Evolutionary conservation across 2,797 vertebrate genomes (phyloP).

Genomic region (Artibeus jamaicensis): DNA sequence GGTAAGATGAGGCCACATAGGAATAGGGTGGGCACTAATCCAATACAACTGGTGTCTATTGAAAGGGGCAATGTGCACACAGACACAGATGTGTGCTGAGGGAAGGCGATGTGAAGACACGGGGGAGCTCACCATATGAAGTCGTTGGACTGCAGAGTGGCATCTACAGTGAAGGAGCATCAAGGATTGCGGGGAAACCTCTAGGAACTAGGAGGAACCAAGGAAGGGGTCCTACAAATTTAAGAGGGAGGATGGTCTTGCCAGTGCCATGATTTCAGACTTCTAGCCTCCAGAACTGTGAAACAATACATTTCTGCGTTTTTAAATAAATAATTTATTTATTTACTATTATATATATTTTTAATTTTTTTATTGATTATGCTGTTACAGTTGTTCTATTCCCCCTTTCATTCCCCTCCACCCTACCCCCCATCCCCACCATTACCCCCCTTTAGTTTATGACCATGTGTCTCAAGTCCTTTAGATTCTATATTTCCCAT

Average conservation of each 20-base stretch:
- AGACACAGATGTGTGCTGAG: neutral
- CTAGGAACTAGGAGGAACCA: neutral
- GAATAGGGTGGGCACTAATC: neutral
- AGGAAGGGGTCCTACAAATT: neutral
- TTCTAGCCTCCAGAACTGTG: neutral
- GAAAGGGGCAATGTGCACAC: neutral
- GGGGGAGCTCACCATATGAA: neutral
- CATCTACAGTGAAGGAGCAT: neutral
- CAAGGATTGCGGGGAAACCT: neutral
- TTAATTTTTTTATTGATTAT: no score
- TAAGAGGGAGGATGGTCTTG: neutral
- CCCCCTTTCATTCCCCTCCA: no score
- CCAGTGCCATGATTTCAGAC: neutral
- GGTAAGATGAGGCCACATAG: neutral
- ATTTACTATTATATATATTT: no score
- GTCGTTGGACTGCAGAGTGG: rapidly evolving
- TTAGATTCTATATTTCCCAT: no score
- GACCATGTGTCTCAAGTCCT: no score
- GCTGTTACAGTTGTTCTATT: no score
- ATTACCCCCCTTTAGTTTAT: no score
- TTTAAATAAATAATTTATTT: neutral
- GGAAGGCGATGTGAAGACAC: neutral
- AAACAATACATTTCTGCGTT: neutral
- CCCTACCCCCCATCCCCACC: no score
- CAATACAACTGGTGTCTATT: neutral